Conservation (phyloP, 92 coral and sea anemone species). For the Paragorgia papillata region DNA sequence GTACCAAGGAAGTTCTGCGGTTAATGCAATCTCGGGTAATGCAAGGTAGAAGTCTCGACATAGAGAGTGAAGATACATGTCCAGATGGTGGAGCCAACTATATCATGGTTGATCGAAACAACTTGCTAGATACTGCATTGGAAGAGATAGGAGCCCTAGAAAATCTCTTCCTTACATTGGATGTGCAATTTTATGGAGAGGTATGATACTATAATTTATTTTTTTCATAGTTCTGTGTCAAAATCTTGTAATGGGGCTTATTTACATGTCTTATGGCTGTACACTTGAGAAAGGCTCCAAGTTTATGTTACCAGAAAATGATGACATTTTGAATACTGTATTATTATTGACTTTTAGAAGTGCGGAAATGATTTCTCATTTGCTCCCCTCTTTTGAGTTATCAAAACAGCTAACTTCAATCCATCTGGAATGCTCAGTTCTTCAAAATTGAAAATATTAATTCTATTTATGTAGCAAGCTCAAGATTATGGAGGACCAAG, state of each 20-base stretch:
- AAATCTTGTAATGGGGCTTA: no score
- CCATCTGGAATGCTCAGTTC: no score
- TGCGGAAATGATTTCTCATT: no score
- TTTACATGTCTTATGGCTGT: no score
- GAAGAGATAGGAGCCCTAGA: conserved; percentile 5
- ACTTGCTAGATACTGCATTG: conserved; percentile 7
- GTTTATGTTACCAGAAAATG: no score
- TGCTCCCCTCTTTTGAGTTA: no score
- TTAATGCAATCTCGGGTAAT: not conserved
- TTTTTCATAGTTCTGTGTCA: no score
- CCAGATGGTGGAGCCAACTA: conserved; percentile 9
- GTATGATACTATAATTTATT: not conserved
- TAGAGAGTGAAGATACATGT: conserved; percentile 1
- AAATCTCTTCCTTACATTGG: conserved; percentile 4
- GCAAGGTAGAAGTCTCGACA: not conserved
- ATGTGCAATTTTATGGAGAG: conserved; percentile 32
- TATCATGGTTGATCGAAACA: conserved; percentile 26
- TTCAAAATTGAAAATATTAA: not conserved
- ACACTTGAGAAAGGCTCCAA: no score
- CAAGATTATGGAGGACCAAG: conserved; percentile 24
- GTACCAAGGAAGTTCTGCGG: not conserved
- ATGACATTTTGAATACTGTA: no score
- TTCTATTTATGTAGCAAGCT: conserved; percentile 10
- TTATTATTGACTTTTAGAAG: no score
- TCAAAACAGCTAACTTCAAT: no score